A percentile compares a stretch with the other conserved stretches of the same genome.
Conservation (phyloP, 2,888 invertebrate genomes). For the Sphaeridia pumilis region DNA sequence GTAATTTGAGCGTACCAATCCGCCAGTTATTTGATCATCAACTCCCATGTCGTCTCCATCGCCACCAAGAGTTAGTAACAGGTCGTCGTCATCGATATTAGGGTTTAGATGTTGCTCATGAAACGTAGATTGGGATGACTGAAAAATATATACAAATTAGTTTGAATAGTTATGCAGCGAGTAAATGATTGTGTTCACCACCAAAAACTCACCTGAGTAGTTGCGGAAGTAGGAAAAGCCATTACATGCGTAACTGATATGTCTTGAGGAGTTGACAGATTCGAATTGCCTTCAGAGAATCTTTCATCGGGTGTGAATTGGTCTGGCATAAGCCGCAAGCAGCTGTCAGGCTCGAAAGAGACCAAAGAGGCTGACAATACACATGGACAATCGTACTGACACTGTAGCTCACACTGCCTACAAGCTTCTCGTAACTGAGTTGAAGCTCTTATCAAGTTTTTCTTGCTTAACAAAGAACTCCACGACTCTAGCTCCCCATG, state of each 20-base stretch:
- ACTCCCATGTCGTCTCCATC: constrained; percentile 48
- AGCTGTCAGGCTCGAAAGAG: constrained; percentile 80
- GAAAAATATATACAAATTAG: constrained; percentile 17
- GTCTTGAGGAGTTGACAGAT: constrained; percentile 88
- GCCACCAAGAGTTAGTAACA: constrained; percentile 54
- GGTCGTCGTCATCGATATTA: constrained; percentile 53
- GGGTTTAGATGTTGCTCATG: constrained; percentile 54
- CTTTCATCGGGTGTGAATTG: constrained; percentile 92
- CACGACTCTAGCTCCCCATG: constrained; percentile 97
- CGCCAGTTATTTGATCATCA: constrained; percentile 36
- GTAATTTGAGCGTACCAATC: neutral
- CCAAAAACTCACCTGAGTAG: constrained; percentile 58
- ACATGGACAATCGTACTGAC: constrained; percentile 71
- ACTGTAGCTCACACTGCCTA: constrained; percentile 70
- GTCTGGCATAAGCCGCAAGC: constrained; percentile 82
- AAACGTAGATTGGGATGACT: constrained; percentile 61
- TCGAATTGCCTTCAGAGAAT: constrained; percentile 75
- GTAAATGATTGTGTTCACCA: too few relatives aligned
- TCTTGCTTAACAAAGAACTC: constrained; percentile 86
- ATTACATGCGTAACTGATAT: constrained; percentile 95
- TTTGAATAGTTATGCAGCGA: neutral
- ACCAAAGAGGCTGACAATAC: constrained; percentile 97
- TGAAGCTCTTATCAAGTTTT: constrained; percentile 76
- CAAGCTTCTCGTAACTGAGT: constrained; percentile 82
- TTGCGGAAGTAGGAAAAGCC: constrained; percentile 94